Evolutionary conservation across 2,113 vertebrate genomes (phyloP), one percentile per base, ranked within the genome.

Genomic region (Holacanthus passer): DNA sequence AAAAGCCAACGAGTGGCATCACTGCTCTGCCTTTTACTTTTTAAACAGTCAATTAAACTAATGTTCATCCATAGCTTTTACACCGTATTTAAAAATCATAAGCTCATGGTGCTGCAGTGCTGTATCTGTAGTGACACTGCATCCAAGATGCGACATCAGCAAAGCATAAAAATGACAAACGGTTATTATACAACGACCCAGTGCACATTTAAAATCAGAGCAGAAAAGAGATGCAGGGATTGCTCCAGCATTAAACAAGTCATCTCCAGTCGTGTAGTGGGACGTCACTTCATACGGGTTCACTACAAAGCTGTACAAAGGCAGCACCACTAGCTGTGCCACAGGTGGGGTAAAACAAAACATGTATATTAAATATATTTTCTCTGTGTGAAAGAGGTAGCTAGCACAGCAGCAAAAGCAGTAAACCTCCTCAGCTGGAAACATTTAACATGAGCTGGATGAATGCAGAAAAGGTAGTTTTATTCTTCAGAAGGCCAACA

Each of bases 301-400:
- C 17, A n/a, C n/a, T 32, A 55, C 31, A 63, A 63, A 63, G 47
- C 29, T 60, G 43, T 7, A 43, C 43, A 64, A 22, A 37, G 19
- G 14, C 5, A 37, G 56, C 24, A 5, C 29, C 12, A 39, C 43
- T 13, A 37, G 58, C 0, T 59, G 2, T 32, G 64, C 4, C 19
- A 74, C 35, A 11, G 58, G 24, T 20, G 7, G 19, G 11, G n/a
- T 58, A 27, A 69, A 77, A 65, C 14, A 58, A 58, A 45, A 1
- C 24, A 27, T 53, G 32, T 32, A 1, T 63, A 13, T 63, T 50
- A 59, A 63, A 66, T 24, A 71, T 37, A 52, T 27, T n/a, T 17
- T 73, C 31, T 59, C 35, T 59, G 5, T 68, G 39, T 73, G 22
- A 31, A 72, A 60, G 37, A 68, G 27, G 47, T 22, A 68, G 64